Conservation (phyloP, 2,888 invertebrate genomes). For the Morpho helenor region DNA sequence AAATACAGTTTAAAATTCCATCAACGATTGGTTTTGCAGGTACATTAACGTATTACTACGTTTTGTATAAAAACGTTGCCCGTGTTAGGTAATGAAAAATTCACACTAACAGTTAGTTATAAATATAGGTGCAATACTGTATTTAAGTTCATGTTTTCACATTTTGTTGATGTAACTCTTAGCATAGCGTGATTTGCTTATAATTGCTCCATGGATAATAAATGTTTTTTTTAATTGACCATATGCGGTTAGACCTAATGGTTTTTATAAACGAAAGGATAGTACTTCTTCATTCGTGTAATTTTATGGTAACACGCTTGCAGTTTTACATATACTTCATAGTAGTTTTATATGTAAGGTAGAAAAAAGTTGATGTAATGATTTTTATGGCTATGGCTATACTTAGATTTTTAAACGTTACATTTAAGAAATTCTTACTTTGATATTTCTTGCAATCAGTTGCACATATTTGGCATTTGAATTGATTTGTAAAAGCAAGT, state of each 20-base stretch:
- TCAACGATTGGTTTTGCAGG: constrained; percentile 11
- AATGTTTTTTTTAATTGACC: no score
- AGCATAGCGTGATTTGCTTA: constrained; percentile 8
- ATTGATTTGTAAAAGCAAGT: no score
- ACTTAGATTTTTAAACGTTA: no score
- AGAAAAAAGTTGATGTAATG: no score
- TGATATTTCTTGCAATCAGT: no score
- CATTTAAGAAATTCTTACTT: no score
- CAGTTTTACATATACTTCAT: no score
- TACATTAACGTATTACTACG: constrained; percentile 19
- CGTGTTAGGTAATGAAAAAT: constrained; percentile 21
- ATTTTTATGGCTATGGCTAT: no score
- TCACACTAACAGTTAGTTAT: constrained; percentile 17
- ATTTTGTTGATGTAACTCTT: constrained; percentile 7
- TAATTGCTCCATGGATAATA: constrained; percentile 3
- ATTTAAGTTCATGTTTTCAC: constrained; percentile 17
- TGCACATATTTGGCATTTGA: no score
- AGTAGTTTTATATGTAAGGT: no score
- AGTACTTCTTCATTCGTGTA: not conserved
- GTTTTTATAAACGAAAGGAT: not conserved
- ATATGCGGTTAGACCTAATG: not conserved
- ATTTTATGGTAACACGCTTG: no score
- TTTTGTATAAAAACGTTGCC: constrained; percentile 12
- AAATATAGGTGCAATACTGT: constrained; percentile 14
- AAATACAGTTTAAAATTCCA: constrained; percentile 5